Base-by-base conservation (phyloP, 2,113 vertebrate genomes). In the Indri indri region DNA sequence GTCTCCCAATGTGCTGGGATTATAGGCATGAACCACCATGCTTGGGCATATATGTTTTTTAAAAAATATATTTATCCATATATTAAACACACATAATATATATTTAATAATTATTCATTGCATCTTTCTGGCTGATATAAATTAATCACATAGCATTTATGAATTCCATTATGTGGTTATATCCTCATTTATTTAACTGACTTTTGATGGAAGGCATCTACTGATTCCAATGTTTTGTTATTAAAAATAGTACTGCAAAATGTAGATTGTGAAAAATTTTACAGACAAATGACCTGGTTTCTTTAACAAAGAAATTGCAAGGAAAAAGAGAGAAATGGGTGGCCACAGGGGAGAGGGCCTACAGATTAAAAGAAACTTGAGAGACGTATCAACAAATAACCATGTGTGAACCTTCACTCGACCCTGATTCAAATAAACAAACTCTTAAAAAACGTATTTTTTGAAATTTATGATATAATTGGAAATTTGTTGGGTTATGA, bases 271-370 rank as follows among this genome's bases (percentile, higher is more conserved):
- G 47, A 79, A 93, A 83, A 83, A 30, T 22, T 66, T 57, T 45
- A 20, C 23, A 94, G 79, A 91, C 14, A 90, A 92, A 80, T 79
- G 65, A 37, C 77, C 74, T 88, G 45, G 9, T 82, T 95, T 91
- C 68, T 97, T 95, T 20, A 94, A 37, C 61, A 77, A 96, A 74
- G 45, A 84, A 91, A 91, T 76, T 63, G 27, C 40, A 73, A 96
- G 85, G 10, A 25, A 74, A 66, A 57, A 74, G 77, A 59, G 47
- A 47, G 40, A 90, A 90, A 68, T 54, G 7, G 11, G 54, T 76
- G 47, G 73, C 11, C 10, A 1, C 8, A 20, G 30, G 4, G 20
- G 74, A 9, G n/a, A 40, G 3, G 14, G 16, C 8, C 73, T 73
- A 13, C 2, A 65, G 45, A 73, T 66, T 30, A 30, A 40, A 90